A percentile compares a stretch with the other conserved stretches of the same genome.
Evolutionary conservation across 64 coral and sea anemone species (phyloP).

Genomic region (Hydrozoanthus tunicans): DNA sequence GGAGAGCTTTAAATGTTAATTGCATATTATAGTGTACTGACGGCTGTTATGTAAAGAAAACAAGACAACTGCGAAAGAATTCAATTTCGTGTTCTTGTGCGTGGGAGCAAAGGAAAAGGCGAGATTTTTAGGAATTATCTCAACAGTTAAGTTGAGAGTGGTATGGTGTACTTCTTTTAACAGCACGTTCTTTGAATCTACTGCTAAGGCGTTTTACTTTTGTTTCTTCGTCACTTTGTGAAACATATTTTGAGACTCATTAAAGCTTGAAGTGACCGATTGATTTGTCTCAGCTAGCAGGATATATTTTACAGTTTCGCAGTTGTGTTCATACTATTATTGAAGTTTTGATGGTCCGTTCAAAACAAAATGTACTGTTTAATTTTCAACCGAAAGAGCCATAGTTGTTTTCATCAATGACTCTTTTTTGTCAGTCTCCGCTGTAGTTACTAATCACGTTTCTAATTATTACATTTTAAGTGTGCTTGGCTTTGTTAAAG

Average conservation of each 20-base stretch:
- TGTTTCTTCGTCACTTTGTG: not conserved
- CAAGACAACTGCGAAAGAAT: not conserved
- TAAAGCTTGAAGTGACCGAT: not conserved
- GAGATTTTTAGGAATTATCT: not conserved
- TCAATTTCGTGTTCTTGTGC: not conserved
- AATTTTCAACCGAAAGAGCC: not conserved
- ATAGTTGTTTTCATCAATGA: not conserved
- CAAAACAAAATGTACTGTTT: not conserved
- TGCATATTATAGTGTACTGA: not conserved
- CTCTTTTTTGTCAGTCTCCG: not conserved
- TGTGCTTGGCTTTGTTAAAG: not conserved
- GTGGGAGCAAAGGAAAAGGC: slow-evolving; percentile 12
- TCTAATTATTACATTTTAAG: not conserved
- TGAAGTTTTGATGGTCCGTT: too few species aligned
- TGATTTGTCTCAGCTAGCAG: slow-evolving; percentile 9
- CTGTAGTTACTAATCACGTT: not conserved
- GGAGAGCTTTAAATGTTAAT: too few species aligned
- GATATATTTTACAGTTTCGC: not conserved
- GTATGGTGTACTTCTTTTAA: not conserved
- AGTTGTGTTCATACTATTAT: not conserved
- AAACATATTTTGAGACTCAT: slow-evolving; percentile 1
- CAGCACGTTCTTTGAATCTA: not conserved
- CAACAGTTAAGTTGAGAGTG: not conserved
- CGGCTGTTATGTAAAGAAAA: not conserved
- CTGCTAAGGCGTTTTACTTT: not conserved